Evolutionary conservation across 2,113 vertebrate genomes (phyloP).

Genomic region (Otis tarda): DNA sequence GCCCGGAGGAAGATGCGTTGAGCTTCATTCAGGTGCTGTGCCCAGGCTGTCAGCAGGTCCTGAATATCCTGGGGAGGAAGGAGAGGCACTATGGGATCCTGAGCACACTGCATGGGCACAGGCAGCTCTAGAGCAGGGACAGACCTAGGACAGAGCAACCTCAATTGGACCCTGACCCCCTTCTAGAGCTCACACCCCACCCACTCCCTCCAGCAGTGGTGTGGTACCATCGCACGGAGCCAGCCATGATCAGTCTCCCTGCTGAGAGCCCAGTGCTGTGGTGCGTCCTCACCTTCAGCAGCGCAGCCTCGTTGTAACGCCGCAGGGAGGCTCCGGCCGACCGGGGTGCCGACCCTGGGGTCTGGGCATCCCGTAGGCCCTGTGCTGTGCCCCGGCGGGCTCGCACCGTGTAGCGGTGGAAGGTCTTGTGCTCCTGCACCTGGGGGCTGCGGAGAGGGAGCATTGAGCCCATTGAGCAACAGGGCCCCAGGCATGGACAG

Average conservation of each 20-base stretch:
- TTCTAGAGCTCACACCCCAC: neutral
- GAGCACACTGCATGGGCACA: neutral
- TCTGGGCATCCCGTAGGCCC: conserved; percentile 84
- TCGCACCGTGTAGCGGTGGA: conserved; percentile 93
- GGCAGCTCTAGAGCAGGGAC: neutral
- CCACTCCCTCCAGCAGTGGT: neutral
- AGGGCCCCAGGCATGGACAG: no score
- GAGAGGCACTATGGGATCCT: neutral
- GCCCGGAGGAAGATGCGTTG: conserved; percentile 84
- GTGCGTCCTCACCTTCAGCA: conserved; percentile 79
- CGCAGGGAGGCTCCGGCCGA: conserved; percentile 90
- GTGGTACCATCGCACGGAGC: neutral
- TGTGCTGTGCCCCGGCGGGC: conserved; percentile 90
- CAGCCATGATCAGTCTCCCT: rapidly evolving
- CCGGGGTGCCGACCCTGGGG: conserved; percentile 75
- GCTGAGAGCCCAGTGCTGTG: rapidly evolving
- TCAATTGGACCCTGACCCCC: no score
- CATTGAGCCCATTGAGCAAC: neutral
- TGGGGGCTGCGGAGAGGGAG: conserved; percentile 76
- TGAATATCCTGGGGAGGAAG: conserved; percentile 84
- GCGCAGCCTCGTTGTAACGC: conserved; percentile 86
- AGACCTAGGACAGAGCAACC: neutral
- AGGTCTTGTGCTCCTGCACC: conserved; percentile 90
- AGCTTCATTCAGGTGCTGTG: conserved; percentile 79
- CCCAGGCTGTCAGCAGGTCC: conserved; percentile 87